Conservation (phyloP, 1,140 invertebrate genomes). For the Battus philenor region DNA sequence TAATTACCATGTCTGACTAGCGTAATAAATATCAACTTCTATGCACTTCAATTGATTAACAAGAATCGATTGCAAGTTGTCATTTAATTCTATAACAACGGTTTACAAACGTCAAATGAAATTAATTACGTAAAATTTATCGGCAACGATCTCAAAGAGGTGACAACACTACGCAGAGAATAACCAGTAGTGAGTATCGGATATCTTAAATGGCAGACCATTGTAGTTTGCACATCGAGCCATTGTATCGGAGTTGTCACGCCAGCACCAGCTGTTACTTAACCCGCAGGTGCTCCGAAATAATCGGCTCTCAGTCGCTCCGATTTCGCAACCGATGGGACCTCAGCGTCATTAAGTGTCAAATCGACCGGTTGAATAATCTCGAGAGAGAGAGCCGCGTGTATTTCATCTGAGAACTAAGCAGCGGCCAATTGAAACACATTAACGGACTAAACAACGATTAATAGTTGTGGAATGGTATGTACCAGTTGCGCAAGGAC, state of each 20-base stretch:
- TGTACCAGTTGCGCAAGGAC: background rate
- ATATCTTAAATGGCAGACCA: conserved; percentile 4
- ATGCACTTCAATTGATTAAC: too few relatives aligned
- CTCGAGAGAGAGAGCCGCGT: conserved; percentile 21
- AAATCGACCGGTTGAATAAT: conserved; percentile 26
- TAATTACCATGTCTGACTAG: too few relatives aligned
- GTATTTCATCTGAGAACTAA: conserved; percentile 16
- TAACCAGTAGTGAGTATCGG: too few relatives aligned
- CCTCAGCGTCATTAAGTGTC: conserved; percentile 28
- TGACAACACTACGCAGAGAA: too few relatives aligned
- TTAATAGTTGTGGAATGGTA: background rate
- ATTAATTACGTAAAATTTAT: too few relatives aligned
- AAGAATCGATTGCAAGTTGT: too few relatives aligned
- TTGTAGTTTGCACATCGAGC: conserved; percentile 12
- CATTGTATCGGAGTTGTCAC: conserved; percentile 23
- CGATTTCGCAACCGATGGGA: conserved; percentile 27
- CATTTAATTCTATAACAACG: too few relatives aligned
- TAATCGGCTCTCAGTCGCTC: conserved; percentile 20
- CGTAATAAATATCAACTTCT: too few relatives aligned
- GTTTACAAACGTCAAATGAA: too few relatives aligned
- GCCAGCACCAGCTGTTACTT: conserved; percentile 22
- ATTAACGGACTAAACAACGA: conserved; percentile 5
- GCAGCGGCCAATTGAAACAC: conserved; percentile 16
- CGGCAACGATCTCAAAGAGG: too few relatives aligned
- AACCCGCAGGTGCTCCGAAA: conserved; percentile 19